Conservation (phyloP, 2,797 vertebrate species). For the Galagoides demidoff region DNA sequence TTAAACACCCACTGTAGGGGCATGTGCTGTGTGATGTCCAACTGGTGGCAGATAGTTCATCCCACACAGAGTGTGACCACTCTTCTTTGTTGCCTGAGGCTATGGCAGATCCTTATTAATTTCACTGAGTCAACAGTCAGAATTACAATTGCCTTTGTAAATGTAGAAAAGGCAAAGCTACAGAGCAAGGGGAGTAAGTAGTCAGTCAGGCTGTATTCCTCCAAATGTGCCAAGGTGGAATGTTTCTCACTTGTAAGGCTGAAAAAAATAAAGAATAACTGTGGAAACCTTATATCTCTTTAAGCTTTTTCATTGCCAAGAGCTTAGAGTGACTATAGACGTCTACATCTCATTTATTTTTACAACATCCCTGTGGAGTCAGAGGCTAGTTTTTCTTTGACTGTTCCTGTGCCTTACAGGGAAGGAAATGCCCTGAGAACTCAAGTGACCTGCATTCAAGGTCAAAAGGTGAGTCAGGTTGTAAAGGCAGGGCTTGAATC, state of each 20-base stretch:
- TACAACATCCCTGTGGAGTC: conserved; percentile 59
- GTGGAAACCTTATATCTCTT: conserved; percentile 36
- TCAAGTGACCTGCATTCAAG: conserved; percentile 62
- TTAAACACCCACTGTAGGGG: conserved; percentile 35
- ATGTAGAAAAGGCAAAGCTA: conserved; percentile 28
- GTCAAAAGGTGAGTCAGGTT: conserved; percentile 58
- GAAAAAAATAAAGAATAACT: conserved; percentile 56
- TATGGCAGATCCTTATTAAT: conserved; percentile 60
- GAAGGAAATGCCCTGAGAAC: conserved; percentile 53
- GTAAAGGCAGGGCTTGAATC: conserved; percentile 44
- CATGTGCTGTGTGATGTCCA: conserved; percentile 39
- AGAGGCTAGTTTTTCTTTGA: conserved; percentile 60
- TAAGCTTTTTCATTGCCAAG: conserved; percentile 64
- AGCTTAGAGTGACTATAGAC: conserved; percentile 59
- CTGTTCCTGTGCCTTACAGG: conserved; percentile 27
- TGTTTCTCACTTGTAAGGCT: conserved; percentile 55
- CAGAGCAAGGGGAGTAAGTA: neutral
- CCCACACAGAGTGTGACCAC: neutral
- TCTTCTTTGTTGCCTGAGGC: conserved; percentile 48
- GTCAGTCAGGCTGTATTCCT: conserved; percentile 16
- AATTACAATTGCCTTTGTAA: conserved; percentile 59
- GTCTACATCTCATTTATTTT: conserved; percentile 70
- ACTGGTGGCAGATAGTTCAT: conserved; percentile 56
- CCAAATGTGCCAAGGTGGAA: conserved; percentile 59
- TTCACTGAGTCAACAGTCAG: conserved; percentile 44